Base-by-base conservation (phyloP, 2,888 invertebrate genomes). In the Elegia similella region DNA sequence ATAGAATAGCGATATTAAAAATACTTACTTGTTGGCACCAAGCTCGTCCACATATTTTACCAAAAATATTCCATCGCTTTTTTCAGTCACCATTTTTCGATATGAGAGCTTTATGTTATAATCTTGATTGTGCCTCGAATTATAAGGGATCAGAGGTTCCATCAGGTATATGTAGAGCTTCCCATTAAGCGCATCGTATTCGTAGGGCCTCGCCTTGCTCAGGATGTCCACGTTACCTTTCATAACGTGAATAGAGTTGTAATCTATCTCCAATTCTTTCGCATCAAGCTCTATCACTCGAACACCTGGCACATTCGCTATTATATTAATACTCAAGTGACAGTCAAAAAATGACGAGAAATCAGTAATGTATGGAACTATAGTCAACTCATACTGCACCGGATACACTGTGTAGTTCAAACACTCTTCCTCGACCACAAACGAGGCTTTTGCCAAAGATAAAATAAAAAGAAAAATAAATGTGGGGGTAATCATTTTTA, bases 391-490 rank as follows among this genome's bases (percentile, higher is more conserved):
- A 47, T 91, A 91, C 62, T 90, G 86, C 60, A 88, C 78, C 59
- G 91, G 91, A 62, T 91, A 91, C 50, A 91, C 82, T 54, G 89
- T 89, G 47, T 88, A 91, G 63, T 90, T 88, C 13, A 90, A 70
- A 66, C 91, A 91, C 65, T 90, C 89, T 69, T 90, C 90, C 50
- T 85, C 82, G 34, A 67, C 61, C 13, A 82, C 64, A 32, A 80
- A 66, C 59, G 78, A 74, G 10, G 75, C 82, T 32, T 76, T 75
- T 15, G 73, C 69, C n/a, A 77, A 68, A 7, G 72, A 71, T 57
- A 75, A 12, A 73, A 60, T 13, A 83, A 63, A 52, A 74, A 59
- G 30, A 78, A 42, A 59, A 73, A 63, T 6, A 76, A 73, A 70
- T 74, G 53, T 52, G 61, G 64, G 61, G 64, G 59, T 63, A 48